Base-by-base conservation (phyloP, 2,888 invertebrate genomes). In the Aphidoletes aphidimyza region DNA sequence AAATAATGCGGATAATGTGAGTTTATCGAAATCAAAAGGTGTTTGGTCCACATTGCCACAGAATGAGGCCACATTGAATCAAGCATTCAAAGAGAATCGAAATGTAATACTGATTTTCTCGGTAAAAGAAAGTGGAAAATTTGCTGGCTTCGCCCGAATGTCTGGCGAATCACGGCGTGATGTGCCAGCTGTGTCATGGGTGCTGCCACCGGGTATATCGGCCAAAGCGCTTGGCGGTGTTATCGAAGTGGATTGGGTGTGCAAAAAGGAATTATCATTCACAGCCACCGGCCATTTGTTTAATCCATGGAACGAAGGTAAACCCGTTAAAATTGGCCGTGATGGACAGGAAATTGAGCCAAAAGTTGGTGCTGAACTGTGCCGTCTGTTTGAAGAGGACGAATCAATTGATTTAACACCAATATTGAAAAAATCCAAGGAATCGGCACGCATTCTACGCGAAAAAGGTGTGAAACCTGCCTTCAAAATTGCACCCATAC, bases 301-400 rank as follows among this genome's bases (percentile, higher is more conserved):
- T 88, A 99, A 99, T 91, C 95, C 97, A 6, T 99, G 98, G 98
- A 99, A 99, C 91, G 98, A 98, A 89, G 97, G 97, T 83, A 98
- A 98, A 90, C 98, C 98, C 85, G 98, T 99, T 0, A 99, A 99
- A 92, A 98, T 99, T 88, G 99, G 98, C n/a, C 93, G 99, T 86
- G 99, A 99, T 91, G 99, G 99, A 0, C 95, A 98, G 92, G 98
- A 98, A 92, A 97, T 99, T 87, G 98, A 98, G 89, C 98, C 98
- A 1, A 94, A 96, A 89, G 96, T 97, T 85, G 99, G 97, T 26
- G 97, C 97, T 89, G 97, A 98, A 89, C 91, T 99, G 85, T 99
- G 90, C 86, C 93, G 98, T 85, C 91, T 98, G 83, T 99, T 99
- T 90, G 95, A 97, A 1, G 95, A 97, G 90, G 99, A 99, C 90